Evolutionary conservation across 2,113 vertebrate genomes (phyloP).

Genomic region (Sinosuthora webbiana): DNA sequence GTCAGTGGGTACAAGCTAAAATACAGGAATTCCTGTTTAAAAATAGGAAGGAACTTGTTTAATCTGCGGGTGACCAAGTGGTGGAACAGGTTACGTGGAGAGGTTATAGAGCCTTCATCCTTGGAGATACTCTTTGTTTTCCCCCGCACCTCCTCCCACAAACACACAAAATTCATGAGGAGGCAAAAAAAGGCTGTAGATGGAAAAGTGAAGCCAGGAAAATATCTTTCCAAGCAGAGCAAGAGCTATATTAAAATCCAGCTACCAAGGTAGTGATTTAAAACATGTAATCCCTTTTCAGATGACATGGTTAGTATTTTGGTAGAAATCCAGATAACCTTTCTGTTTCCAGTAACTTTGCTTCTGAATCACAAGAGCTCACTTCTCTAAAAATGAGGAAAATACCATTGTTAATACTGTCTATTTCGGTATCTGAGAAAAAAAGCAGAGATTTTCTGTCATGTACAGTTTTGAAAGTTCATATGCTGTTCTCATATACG

Average conservation of each 20-base stretch:
- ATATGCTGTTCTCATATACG: not conserved
- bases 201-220: not conserved
- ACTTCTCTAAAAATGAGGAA: not conserved
- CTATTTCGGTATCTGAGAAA: not conserved
- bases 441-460: not conserved
- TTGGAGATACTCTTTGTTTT: not conserved
- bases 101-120: not conserved
- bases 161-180: not conserved
- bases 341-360: not conserved
- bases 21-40: not conserved
- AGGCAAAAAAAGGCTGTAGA: not conserved
- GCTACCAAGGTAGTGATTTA: slow-evolving; percentile 5
- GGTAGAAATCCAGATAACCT: not conserved
- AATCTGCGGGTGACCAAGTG: not conserved
- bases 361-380: not conserved
- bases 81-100: not conserved
- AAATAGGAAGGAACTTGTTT: not conserved
- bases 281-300: slow-evolving; percentile 1
- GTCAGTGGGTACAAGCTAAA: not conserved
- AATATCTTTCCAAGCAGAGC: not conserved
- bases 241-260: not conserved
- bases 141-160: not conserved
- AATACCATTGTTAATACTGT: not conserved
- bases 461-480: not conserved
- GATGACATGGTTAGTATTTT: not conserved